Percentiles rank a stretch among this genome's conserved stretches.
Conservation (phyloP, 2,888 invertebrate species). For the Chalcosyrphus nemorum region DNA sequence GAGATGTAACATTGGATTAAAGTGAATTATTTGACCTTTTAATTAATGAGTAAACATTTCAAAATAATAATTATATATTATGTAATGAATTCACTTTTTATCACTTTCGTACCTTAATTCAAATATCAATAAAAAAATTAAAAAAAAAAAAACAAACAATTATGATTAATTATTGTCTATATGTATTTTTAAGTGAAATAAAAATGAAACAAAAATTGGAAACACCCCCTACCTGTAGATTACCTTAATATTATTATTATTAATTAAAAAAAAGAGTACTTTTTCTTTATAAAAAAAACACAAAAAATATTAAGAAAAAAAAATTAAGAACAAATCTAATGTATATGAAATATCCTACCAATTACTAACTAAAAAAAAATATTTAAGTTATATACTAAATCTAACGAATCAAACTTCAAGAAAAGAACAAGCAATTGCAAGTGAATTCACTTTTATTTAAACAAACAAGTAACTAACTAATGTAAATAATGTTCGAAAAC, state of each 20-base stretch:
- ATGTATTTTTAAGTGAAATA: constrained; percentile 49
- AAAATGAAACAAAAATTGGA: constrained; percentile 23
- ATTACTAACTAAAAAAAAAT: constrained; percentile 31
- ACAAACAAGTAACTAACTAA: constrained; percentile 12
- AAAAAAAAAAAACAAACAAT: constrained; percentile 23
- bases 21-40: constrained; percentile 36
- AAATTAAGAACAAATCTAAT: constrained; percentile 15
- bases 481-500: neutral
- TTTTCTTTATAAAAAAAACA: constrained; percentile 1
- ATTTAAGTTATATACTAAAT: constrained; percentile 24
- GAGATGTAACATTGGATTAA: constrained; percentile 23
- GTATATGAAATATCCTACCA: constrained; percentile 63
- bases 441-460: constrained; percentile 12
- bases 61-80: constrained; percentile 35
- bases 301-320: neutral
- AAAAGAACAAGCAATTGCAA: constrained; percentile 6
- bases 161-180: constrained; percentile 41
- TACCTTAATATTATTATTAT: constrained; percentile 55
- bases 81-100: constrained; percentile 66
- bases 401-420: neutral
- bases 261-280: constrained; percentile 18
- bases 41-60: constrained; percentile 32
- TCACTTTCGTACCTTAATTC: constrained; percentile 73
- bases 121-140: constrained; percentile 44
- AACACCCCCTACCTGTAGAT: constrained; percentile 48